Evolutionary conservation across 2,888 invertebrate species (phyloP), one percentile per base, ranked within the genome.

Genomic region (Dioctria linearis): DNA sequence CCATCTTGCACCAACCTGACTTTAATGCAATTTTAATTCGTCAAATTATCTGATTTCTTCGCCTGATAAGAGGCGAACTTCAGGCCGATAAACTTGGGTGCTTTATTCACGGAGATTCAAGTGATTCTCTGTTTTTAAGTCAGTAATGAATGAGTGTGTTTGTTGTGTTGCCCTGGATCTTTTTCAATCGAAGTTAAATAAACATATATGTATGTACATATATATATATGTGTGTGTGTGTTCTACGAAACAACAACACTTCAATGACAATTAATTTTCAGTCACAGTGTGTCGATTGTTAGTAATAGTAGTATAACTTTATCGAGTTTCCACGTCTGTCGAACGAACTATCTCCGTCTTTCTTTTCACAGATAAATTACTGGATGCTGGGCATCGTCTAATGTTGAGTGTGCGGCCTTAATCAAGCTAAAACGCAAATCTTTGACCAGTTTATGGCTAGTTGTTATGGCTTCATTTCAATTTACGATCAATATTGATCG

Each of bases 1-100:
- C 59, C 57, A 73, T 73, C 73, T 73, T 73, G 57, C 63, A 76
- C 63, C 63, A 42, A 25, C 59, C 25, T 73, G 73, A 73, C 59
- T 67, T 79, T 79, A 67, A 79, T 79, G 79, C 67, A 54, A 42
- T 79, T 79, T 79, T 79, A 79, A 79, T 79, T 79, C 79, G 67
- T 79, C 79, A 79, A 79, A 79, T 79, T 79, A 79, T 79, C 67
- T 79, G 79, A 79, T 79, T 66, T 79, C 51, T 37, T 42, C 67
- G 67, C 49, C 9, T 51, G 78, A 78, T 78, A 78, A 78, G 42
- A 54, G 78, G 49, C 49, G 51, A 78, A 66, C 51, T n/a, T 6
- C 39, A 42, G 42, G 6, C 42, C 49, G 54, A 65, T 66, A 78
- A 78, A 78, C 40, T 51, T 51, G 65, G 13, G 46, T 25, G 42